Base-by-base conservation (phyloP, 1,140 invertebrate genomes). In the Babylonia areolata region DNA sequence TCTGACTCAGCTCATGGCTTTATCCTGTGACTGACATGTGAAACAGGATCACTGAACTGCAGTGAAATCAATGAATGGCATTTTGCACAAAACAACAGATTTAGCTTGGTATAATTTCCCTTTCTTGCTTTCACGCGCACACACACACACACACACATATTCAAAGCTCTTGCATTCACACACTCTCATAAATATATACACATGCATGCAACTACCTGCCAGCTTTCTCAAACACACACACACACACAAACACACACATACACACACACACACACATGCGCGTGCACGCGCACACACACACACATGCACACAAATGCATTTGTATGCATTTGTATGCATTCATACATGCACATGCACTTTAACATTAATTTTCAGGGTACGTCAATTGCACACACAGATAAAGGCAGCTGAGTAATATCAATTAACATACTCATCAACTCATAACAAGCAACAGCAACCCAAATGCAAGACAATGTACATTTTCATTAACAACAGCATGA, bases 261-360 rank as follows among this genome's bases (percentile, higher is more conserved):
- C 79, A 81, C 31, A 51, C 79, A 81, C 17, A 80, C 31, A 46
- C 40, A 80, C 28, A n/a, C 3, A 31, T 6, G 42, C 40, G 40
- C 46, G 23, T 51, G 2, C 28, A 28, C 77, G 28, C 77, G 28
- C 77, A 79, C 77, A 79, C 77, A 79, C 77, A 46, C 40, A 79
- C 77, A 79, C 73, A 77, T 33, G 35, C 77, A 79, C 77, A 79
- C 77, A n/a, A n/a, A n/a, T n/a, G n/a, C n/a, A 79, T 28, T 35
- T 39, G 17, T 17, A 79, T 28, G 42, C 77, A 79, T 15, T 9
- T 39, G 23, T 28, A 79, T 31, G 31, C 37, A 79, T 17, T 31
- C 39, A 79, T 37, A 79, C 73, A 37, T 31, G 37, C 73, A 51
- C 46, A 51, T 20, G 20, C 46, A 51, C 46, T 11, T 20, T 11